Evolutionary conservation across 2,113 vertebrate species (phyloP).

Genomic region (Setophaga petechia): DNA sequence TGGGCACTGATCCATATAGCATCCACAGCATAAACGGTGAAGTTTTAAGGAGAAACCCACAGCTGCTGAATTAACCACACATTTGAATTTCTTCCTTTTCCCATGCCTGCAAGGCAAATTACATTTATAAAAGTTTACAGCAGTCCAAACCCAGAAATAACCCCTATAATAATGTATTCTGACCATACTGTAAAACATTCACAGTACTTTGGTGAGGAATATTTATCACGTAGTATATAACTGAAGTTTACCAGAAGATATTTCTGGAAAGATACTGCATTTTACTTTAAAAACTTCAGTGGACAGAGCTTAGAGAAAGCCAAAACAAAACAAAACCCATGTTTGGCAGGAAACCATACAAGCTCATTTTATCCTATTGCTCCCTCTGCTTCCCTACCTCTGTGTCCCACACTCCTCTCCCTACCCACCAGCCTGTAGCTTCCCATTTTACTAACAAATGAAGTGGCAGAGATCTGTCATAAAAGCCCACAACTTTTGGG

Average conservation of each 20-base stretch:
- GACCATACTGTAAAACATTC: not conserved
- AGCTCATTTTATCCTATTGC: not conserved
- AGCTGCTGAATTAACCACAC: not conserved
- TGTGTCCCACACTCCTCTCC: accelerated
- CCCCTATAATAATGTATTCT: not conserved
- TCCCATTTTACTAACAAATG: not conserved
- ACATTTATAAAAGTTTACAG: not conserved
- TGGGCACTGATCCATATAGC: accelerated
- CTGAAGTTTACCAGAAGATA: not conserved
- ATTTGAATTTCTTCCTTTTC: not conserved
- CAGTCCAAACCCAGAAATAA: not conserved
- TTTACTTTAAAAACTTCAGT: not conserved
- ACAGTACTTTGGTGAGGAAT: not conserved
- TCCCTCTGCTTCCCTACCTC: not conserved
- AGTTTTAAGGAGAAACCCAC: not conserved
- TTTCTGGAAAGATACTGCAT: not conserved
- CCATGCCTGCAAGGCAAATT: not conserved
- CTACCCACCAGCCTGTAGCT: not conserved
- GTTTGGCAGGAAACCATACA: not conserved
- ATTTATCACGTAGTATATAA: not conserved
- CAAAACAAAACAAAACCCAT: not conserved
- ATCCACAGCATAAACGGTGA: not conserved
- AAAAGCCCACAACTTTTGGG: not conserved
- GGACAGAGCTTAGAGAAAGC: not conserved
- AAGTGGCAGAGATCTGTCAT: not conserved